Base-by-base conservation (phyloP, 1,140 invertebrate genomes). In the Camponotus floridanus region DNA sequence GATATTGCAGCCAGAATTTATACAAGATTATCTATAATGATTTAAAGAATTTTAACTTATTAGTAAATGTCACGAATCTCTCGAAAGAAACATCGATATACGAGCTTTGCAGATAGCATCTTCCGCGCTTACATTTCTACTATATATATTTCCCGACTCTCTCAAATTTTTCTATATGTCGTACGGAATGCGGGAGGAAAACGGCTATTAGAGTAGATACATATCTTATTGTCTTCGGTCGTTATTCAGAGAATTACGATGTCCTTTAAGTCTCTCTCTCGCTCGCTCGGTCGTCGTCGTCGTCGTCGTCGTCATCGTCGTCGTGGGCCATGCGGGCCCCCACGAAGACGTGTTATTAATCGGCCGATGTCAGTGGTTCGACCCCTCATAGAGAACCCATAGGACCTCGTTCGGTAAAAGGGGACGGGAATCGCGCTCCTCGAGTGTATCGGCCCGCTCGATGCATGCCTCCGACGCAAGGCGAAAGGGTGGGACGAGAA, bases 301-400 rank as follows among this genome's bases (percentile, higher is more conserved):
- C 45, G n/a, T n/a, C n/a, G 39, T 86, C 71, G 62, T 81, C 73
- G 84, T 79, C 33, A 57, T 79, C 67, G 62, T 86, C 48, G 78
- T 86, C 90, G 85, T 91, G 85, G 85, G 65, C 87, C 84, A 89
- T 78, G 90, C 61, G 83, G 87, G 87, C 88, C 85, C 88, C 88
- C 89, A 89, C 87, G 90, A 91, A 87, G 91, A 87, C 84, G 79
- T 88, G 86, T 89, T 92, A 91, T 90, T 89, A 90, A 92, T 92
- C 91, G 91, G 87, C 26, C 87, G 90, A 92, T 90, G 91, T 92
- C 91, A 91, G 91, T 92, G 88, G 86, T 92, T 92, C 91, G 91
- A 92, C 91, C 91, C 90, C 91, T 92, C 90, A 92, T 92, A 92
- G 91, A 91, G 91, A 90, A 90, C 87, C 89, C 89, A 91, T 91